Base-by-base conservation (phyloP, 2,797 vertebrate species). In the Spondyliosoma cantharus region DNA sequence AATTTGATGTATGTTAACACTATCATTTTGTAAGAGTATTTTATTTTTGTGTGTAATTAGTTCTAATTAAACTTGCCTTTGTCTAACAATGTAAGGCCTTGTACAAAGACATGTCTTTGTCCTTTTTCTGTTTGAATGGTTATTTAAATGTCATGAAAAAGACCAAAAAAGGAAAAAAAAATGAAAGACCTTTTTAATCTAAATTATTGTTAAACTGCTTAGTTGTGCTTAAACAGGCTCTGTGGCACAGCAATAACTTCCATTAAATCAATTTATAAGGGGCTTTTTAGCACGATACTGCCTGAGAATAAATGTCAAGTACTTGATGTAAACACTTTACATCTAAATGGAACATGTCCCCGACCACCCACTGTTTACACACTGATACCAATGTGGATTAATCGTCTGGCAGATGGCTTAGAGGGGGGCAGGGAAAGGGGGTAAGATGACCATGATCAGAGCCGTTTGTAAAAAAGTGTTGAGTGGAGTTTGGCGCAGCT, bases 11-110 rank as follows among this genome's bases (percentile, higher is more conserved):
- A 95, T 93, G 95, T 95, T 94, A 96, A 95, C 93, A 95, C 94
- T 93, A 92, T 93, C 89, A 93, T 96, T 95, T 95, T 96, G 95
- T 94, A 95, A 95, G 94, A 94, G 95, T 95, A 95, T 95, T 95
- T 95, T 95, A 96, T 96, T 95, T 96, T 94, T 97, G 96, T 96
- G 93, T 96, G 95, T 97, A 95, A 96, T 96, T 96, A 96, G 95
- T 96, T 96, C 90, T 93, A 90, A 97, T 96, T 97, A 97, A 97
- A 96, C 95, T 95, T 93, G 94, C 94, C 90, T 93, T 94, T 94
- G 94, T 93, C 92, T 93, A 91, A 93, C 90, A 92, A 87, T 88
- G 80, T 83, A 92, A 91, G 88, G 85, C 90, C 84, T 91, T 93
- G 88, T 91, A 88, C 66, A 85, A 81, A 84, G 3, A 65, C 5